Evolutionary conservation across 2,113 vertebrate species (phyloP).

Genomic region (Lampris megalopsis): DNA sequence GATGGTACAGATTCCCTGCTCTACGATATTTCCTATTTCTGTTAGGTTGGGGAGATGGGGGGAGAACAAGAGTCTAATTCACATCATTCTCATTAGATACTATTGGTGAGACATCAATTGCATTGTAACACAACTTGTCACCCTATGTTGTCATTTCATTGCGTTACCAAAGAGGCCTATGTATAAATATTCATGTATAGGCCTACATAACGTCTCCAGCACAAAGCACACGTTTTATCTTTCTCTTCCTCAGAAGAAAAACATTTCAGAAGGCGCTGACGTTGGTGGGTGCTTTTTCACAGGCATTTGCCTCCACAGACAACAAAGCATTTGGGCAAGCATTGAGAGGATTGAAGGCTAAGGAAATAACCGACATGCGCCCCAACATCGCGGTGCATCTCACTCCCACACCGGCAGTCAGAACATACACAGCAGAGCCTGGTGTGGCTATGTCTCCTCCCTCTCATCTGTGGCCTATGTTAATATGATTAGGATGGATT

Average conservation of each 20-base stretch:
- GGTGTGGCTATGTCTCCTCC: slow-evolving; percentile 59
- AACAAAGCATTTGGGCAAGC: neutral
- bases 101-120: no score
- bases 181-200: no score
- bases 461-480: slow-evolving; percentile 73
- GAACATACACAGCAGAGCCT: slow-evolving; percentile 33
- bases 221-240: neutral
- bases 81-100: no score
- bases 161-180: no score
- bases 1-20: no score
- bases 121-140: no score
- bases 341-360: neutral
- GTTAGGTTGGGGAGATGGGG: no score
- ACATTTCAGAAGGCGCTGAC: neutral
- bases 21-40: no score
- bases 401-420: slow-evolving; percentile 34
- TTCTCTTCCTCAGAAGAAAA: neutral
- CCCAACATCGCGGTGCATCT: slow-evolving; percentile 8
- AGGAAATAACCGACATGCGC: slow-evolving; percentile 16
- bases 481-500: slow-evolving; percentile 85
- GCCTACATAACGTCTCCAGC: neutral
- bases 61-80: no score
- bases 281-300: neutral
- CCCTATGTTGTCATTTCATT: no score
- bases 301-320: slow-evolving; percentile 4